Conservation (phyloP, 2,888 invertebrate species). For the Papilio demoleus region DNA sequence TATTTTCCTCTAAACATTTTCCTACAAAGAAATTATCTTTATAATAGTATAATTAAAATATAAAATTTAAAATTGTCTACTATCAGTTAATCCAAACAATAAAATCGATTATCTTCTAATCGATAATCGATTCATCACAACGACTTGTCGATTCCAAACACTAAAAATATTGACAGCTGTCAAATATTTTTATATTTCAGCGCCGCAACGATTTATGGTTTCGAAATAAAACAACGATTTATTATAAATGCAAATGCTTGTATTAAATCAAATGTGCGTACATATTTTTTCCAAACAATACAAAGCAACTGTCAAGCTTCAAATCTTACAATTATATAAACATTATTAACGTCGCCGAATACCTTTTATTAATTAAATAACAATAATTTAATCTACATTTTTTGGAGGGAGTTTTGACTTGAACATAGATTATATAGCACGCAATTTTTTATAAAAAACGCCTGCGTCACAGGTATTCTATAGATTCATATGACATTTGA, state of each 20-base stretch:
- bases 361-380: conserved; percentile 29
- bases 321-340: conserved; percentile 15
- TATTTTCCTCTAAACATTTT: too few relatives aligned
- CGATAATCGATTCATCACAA: not conserved
- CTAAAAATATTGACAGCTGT: not conserved
- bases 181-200: not conserved
- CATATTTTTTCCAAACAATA: conserved; percentile 17
- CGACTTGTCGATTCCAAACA: not conserved
- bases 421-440: not conserved
- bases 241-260: conserved; percentile 37
- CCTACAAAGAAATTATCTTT: too few relatives aligned
- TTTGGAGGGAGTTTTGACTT: conserved; percentile 14
- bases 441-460: too few relatives aligned
- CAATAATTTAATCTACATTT: conserved; percentile 23
- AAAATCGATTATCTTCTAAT: too few relatives aligned
- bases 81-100: too few relatives aligned
- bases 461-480: too few relatives aligned
- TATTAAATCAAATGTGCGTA: conserved; percentile 22
- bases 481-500: too few relatives aligned
- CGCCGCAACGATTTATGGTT: not conserved
- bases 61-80: too few relatives aligned
- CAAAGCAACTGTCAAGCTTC: not conserved
- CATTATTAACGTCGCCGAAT: not conserved
- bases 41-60: too few relatives aligned
- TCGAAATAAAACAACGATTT: conserved; percentile 15